Base-by-base conservation (phyloP, 2,797 vertebrate species). In the Neosalanx taihuensis region DNA sequence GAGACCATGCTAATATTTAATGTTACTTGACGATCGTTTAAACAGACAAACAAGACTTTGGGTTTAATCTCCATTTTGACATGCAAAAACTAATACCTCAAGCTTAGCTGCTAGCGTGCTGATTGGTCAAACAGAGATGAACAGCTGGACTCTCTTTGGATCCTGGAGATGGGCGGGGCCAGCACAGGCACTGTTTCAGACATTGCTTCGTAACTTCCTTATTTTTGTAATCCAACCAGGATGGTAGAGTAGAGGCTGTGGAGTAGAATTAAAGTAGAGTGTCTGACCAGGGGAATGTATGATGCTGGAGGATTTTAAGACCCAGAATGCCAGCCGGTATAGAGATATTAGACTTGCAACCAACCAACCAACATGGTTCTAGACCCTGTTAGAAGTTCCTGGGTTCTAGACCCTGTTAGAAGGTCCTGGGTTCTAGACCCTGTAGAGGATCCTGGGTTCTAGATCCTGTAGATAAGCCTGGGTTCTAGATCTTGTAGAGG, bases 21-120 rank as follows among this genome's bases (percentile, higher is more conserved):
- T 61, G 74, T 88, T 90, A 89, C 87, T 91, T 89, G 86, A 89
- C 86, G 84, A 56, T 56, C 86, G 92, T 91, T 85, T 87, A 76
- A 70, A 84, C 41, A 77, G 67, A 84, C 81, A 93, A 87, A 91
- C 87, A 93, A 91, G 91, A 89, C 94, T 93, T 95, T 95, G 95
- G 94, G 92, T 97, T 96, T 92, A 94, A 92, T 96, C 94, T 97
- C 95, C 94, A 96, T 95, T 96, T 94, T 96, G 94, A 97, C 95
- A 58, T 94, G 91, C 93, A 95, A 94, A 92, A 94, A 96, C 93
- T 95, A 94, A 97, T 98, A 97, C 97, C 97, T 99, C 97, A 97
- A 95, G 92, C 92, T 92, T 92, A 92, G 93, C 93, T 94, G 93
- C 93, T 94, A 94, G 80, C 88, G 90, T 91, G 84, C 85, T 88